These are phyloP conservation scores for Malacosoma neustria DNA, from an alignment of 2,888 invertebrate genomes.

Conservation along the genomic window DNA sequence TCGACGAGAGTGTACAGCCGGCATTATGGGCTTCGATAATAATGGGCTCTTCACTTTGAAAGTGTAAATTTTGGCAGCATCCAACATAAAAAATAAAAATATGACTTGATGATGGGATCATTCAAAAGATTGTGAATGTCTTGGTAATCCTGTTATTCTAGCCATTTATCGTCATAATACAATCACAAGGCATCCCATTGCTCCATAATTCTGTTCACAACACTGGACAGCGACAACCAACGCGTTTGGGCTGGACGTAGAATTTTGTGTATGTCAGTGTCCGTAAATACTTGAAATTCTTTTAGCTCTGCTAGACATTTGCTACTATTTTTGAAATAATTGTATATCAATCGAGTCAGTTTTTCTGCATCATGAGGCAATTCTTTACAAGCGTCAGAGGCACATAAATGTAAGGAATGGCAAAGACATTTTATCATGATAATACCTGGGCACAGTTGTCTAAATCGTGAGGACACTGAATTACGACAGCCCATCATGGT, in stretches of 20 bases:
- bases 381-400: constrained; percentile 10
- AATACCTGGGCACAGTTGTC: constrained; percentile 10
- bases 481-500: constrained; percentile 18
- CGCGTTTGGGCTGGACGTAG: constrained; percentile 7
- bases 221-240: constrained; percentile 6
- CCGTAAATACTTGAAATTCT: constrained; percentile 6
- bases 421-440: constrained; percentile 11
- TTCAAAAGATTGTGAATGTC: constrained; percentile 4
- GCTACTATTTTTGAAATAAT: constrained; percentile 5
- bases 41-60: constrained; percentile 6
- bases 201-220: constrained; percentile 3
- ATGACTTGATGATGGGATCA: constrained; percentile 6
- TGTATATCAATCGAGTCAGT: constrained; percentile 8
- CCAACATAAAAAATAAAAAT: constrained; percentile 3
- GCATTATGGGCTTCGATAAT: constrained; percentile 2
- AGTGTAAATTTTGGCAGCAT: too few relatives aligned
- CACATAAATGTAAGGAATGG: constrained; percentile 13
- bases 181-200: constrained; percentile 8
- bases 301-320: constrained; percentile 5
- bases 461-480: constrained; percentile 11
- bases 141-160: constrained; percentile 3
- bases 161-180: constrained; percentile 7
- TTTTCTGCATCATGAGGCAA: constrained; percentile 11
- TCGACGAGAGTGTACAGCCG: too few relatives aligned
- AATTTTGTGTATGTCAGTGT: constrained; percentile 6